phyloP scores from a whole-genome alignment of 2,113 vertebrate species.

The Amia ocellicauda region DNA sequence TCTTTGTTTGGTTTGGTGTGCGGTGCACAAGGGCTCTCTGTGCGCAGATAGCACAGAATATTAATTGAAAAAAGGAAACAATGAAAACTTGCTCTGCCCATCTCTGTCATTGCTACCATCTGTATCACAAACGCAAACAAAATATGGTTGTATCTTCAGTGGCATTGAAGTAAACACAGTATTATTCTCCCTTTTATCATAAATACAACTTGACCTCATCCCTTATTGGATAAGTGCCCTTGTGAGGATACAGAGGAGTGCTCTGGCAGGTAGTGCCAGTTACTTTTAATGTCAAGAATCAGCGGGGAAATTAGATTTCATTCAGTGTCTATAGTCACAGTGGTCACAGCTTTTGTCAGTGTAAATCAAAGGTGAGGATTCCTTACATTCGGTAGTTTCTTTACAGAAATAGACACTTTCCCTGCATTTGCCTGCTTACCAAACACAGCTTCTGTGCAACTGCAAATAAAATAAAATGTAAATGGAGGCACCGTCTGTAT shows the following conservation, averaged over 20 bases:
- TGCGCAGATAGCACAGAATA: conserved; percentile 14
- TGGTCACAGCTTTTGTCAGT: not conserved
- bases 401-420: not conserved
- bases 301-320: too few relatives aligned
- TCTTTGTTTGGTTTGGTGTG: conserved; percentile 58
- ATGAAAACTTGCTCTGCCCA: not conserved
- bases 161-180: conserved; percentile 21
- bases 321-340: too few relatives aligned
- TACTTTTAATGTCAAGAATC: too few relatives aligned
- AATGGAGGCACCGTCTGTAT: conserved; percentile 5
- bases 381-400: not conserved
- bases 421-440: too few relatives aligned
- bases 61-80: not conserved
- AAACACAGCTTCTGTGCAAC: too few relatives aligned
- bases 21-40: conserved; percentile 41
- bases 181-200: conserved; percentile 38
- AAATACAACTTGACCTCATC: not conserved
- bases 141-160: conserved; percentile 6
- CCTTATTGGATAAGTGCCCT: conserved; percentile 15
- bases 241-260: not conserved
- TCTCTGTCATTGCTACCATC: too few relatives aligned
- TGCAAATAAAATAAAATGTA: not conserved
- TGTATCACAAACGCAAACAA: not conserved
- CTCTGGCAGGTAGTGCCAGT: too few relatives aligned
- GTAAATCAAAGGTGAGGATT: not conserved